phyloP scores from a whole-genome alignment of 2,888 invertebrate genomes.

The Zaprionus obscuricornis region DNA sequence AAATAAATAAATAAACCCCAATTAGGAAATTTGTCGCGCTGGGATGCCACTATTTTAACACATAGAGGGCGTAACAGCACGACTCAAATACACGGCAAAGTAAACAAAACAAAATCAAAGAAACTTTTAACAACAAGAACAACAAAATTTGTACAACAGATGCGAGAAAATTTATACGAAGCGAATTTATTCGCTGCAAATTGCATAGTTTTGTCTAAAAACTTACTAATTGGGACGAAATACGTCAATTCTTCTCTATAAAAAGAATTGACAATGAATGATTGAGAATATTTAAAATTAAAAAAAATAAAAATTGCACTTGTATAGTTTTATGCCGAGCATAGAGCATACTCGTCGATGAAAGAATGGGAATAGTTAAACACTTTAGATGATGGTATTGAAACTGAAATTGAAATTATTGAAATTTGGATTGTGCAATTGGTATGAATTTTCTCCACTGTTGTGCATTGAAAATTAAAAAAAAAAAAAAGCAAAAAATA shows the following conservation, averaged over 20 bases:
- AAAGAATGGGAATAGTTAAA: constrained; percentile 31
- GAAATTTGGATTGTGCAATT: constrained; percentile 72
- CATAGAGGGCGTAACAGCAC: constrained; percentile 5
- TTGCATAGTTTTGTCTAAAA: constrained; percentile 62
- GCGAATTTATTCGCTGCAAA: constrained; percentile 56
- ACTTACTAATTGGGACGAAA: constrained; percentile 61
- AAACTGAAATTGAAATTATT: neutral
- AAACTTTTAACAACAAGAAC: neutral
- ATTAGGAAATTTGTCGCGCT: constrained; percentile 18
- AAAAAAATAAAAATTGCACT: constrained; percentile 6
- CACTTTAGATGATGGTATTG: no score
- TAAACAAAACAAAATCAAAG: constrained; percentile 12
- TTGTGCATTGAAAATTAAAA: constrained; percentile 52
- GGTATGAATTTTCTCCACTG: constrained; percentile 78
- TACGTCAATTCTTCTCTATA: neutral
- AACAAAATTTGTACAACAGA: constrained; percentile 50
- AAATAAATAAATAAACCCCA: constrained; percentile 16
- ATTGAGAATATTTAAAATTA: constrained; percentile 26
- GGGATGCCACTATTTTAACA: neutral
- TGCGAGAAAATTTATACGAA: constrained; percentile 72
- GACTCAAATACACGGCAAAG: constrained; percentile 24
- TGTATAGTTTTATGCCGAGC: constrained; percentile 44
- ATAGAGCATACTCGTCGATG: constrained; percentile 25
- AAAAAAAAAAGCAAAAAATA: constrained; percentile 2
- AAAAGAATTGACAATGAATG: constrained; percentile 2